Conservation (phyloP, 2,888 invertebrate genomes). For the Aleiodes testaceus region DNA sequence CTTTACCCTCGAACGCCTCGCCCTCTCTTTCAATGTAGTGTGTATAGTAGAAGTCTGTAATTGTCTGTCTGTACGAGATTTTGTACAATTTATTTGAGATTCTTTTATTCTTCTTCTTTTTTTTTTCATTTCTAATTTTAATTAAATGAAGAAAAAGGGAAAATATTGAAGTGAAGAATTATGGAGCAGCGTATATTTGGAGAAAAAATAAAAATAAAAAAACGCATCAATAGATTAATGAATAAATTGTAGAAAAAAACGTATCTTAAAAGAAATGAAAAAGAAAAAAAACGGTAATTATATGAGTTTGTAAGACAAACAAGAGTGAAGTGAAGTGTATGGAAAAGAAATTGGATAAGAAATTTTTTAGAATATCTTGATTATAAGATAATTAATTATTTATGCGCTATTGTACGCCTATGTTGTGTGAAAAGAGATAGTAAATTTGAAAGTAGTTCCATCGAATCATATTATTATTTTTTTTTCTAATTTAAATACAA, state of each 20-base stretch:
- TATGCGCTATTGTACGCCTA: conserved; percentile 63
- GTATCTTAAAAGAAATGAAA: conserved; percentile 41
- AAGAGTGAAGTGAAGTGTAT: conserved; percentile 10
- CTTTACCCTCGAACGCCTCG: not conserved
- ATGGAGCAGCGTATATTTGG: conserved; percentile 42
- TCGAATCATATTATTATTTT: not conserved
- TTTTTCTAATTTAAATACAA: not conserved
- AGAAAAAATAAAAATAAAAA: conserved; percentile 42
- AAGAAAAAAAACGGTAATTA: conserved; percentile 34
- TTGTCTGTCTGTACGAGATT: conserved; percentile 64
- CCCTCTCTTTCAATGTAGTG: conserved; percentile 47
- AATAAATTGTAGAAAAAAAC: conserved; percentile 39
- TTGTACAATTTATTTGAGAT: conserved; percentile 59
- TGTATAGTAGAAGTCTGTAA: conserved; percentile 60
- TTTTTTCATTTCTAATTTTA: conserved; percentile 10
- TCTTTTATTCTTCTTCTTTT: conserved; percentile 37
- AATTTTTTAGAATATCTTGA: conserved; percentile 61
- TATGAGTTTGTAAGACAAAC: conserved; percentile 53
- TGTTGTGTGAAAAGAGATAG: conserved; percentile 63
- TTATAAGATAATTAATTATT: conserved; percentile 62
- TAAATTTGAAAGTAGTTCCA: conserved; percentile 57
- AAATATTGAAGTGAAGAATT: conserved; percentile 42
- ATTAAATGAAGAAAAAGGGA: conserved; percentile 43
- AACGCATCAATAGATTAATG: conserved; percentile 41
- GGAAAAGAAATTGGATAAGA: conserved; percentile 45